Evolutionary conservation across 2,888 invertebrate species (phyloP).

Genomic region (Dinocampus coccinellae): DNA sequence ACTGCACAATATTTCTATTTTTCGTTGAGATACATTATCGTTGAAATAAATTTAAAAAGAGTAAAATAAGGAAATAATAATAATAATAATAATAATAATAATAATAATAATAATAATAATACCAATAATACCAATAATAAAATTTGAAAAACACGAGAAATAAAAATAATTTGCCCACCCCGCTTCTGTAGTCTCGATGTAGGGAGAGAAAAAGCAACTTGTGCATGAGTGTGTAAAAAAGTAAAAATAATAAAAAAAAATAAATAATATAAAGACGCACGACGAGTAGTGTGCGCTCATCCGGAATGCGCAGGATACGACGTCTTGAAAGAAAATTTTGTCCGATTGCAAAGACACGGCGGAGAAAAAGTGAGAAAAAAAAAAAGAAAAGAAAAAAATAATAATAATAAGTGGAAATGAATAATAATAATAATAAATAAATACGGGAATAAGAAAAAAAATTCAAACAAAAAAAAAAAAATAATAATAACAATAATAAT

Average conservation of each 20-base stretch:
- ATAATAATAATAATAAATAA: neutral
- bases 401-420: neutral
- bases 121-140: too few relatives aligned
- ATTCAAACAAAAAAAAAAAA: neutral
- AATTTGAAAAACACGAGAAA: neutral
- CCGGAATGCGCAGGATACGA: neutral
- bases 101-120: neutral
- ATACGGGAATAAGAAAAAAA: too few relatives aligned
- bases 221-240: conserved; percentile 2
- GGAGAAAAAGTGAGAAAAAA: neutral
- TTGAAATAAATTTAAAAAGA: neutral
- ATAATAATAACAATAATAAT: neutral
- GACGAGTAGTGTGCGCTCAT: conserved; percentile 1
- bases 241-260: neutral
- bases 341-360: neutral
- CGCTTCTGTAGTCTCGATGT: neutral
- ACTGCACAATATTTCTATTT: neutral
- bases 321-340: neutral
- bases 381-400: neutral
- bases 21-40: conserved; percentile 1
- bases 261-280: neutral
- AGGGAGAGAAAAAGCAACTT: neutral
- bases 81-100: neutral
- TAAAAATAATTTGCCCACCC: neutral
- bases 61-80: neutral